phyloP scores from a whole-genome alignment of 2,113 vertebrate genomes.

The Ardeotis arabs region DNA sequence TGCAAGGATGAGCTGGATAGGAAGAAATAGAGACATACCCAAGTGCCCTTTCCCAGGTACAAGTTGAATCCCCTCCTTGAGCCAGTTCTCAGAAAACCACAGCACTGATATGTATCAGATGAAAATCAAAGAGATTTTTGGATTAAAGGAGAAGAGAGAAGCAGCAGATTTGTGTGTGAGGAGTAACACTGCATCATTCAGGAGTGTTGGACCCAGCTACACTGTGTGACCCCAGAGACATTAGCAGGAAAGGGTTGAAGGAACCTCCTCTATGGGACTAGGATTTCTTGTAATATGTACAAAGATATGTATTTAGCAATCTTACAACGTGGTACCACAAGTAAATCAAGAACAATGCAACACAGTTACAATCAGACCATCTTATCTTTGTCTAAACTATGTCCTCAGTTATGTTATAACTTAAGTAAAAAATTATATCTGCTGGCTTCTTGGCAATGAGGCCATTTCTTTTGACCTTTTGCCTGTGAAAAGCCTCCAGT shows the following conservation, averaged over 20 bases:
- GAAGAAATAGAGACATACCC: neutral
- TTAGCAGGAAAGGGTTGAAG: neutral
- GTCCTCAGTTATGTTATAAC: neutral
- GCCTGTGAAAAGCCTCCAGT: neutral
- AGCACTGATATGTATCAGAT: neutral
- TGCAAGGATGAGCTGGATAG: neutral
- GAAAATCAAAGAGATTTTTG: slow-evolving; percentile 2
- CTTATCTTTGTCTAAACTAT: neutral
- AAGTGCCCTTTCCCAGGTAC: neutral
- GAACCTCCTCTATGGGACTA: neutral
- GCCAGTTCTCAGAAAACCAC: neutral
- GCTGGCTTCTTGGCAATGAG: neutral
- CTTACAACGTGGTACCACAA: neutral
- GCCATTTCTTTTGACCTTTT: slow-evolving; percentile 47
- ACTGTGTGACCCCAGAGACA: neutral
- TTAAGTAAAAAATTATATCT: neutral
- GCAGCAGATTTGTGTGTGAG: neutral
- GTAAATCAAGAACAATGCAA: neutral
- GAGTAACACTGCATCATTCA: neutral
- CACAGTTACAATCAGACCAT: neutral
- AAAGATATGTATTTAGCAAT: neutral
- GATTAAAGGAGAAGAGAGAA: neutral
- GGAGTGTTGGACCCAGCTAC: neutral
- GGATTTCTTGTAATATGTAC: neutral
- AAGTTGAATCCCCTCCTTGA: neutral